Evolutionary conservation across 2,113 vertebrate genomes (phyloP).

Genomic region (Thymallus thymallus): DNA sequence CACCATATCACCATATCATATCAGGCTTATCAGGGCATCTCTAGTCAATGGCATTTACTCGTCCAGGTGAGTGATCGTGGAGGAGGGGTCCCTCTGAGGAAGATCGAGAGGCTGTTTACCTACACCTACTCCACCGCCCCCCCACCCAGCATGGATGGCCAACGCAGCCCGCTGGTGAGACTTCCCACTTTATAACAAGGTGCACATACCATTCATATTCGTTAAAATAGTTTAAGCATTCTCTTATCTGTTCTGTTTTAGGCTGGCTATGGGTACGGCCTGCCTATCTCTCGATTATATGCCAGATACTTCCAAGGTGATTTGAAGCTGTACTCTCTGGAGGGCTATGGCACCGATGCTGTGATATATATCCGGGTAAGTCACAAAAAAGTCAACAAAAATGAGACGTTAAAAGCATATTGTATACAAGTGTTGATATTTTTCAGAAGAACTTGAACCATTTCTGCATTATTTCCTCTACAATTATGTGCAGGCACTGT

Average conservation of each 20-base stretch:
- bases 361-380: constrained; percentile 93
- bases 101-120: constrained; percentile 93
- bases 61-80: constrained; percentile 90
- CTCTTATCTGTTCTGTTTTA: constrained; percentile 47
- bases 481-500: constrained; percentile 80
- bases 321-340: constrained; percentile 93
- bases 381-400: neutral
- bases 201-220: neutral
- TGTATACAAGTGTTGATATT: neutral
- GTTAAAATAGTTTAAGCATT: neutral
- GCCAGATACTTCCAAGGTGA: constrained; percentile 97
- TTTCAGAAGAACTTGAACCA: neutral
- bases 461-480: neutral
- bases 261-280: constrained; percentile 96
- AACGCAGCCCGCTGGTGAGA: constrained; percentile 87
- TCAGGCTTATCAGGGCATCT: neutral
- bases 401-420: neutral
- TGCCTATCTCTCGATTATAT: constrained; percentile 95
- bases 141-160: constrained; percentile 81
- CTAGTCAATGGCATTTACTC: neutral
- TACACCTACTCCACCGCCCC: constrained; percentile 98
- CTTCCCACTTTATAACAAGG: neutral
- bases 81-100: constrained; percentile 92
- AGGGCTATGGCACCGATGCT: constrained; percentile 93
- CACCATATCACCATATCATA: neutral